Conservation (phyloP, 2,888 invertebrate genomes). For the Troides helena region DNA sequence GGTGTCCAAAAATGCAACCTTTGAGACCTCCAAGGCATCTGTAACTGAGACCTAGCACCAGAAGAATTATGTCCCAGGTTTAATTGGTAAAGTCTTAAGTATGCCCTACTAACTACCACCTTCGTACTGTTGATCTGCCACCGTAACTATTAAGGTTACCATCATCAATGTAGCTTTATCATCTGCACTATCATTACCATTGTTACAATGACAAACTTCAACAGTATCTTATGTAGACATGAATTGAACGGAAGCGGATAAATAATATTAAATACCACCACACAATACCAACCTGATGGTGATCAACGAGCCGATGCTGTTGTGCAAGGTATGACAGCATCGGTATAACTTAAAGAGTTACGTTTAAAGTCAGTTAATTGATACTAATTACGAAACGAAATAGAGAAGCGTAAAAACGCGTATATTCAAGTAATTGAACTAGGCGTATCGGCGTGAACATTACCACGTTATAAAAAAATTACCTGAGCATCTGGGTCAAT, state of each 20-base stretch:
- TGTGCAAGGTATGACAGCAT: conserved; percentile 24
- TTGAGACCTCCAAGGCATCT: too few species aligned
- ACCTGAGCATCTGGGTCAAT: conserved; percentile 29
- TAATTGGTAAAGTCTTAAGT: too few species aligned
- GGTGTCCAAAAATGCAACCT: too few species aligned
- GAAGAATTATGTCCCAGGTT: too few species aligned
- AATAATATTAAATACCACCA: background rate
- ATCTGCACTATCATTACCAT: too few species aligned
- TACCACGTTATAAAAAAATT: conserved; percentile 29
- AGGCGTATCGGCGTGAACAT: conserved; percentile 24
- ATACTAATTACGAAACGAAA: conserved; percentile 13
- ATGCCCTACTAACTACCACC: too few species aligned
- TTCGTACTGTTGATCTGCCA: too few species aligned
- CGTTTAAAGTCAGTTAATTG: conserved; percentile 12
- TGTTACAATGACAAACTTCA: too few species aligned
- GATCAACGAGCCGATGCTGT: background rate
- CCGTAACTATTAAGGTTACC: too few species aligned
- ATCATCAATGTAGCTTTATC: too few species aligned
- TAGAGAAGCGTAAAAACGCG: conserved; percentile 22
- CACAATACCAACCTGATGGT: background rate
- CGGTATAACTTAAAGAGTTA: conserved; percentile 14
- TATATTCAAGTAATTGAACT: conserved; percentile 20
- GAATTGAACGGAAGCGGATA: background rate
- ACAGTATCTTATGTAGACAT: background rate
- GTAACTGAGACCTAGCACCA: too few species aligned